A percentile compares a stretch with the other conserved stretches of the same genome.
phyloP scores from a whole-genome alignment of 2,888 invertebrate genomes.

The Andrena marginata region DNA sequence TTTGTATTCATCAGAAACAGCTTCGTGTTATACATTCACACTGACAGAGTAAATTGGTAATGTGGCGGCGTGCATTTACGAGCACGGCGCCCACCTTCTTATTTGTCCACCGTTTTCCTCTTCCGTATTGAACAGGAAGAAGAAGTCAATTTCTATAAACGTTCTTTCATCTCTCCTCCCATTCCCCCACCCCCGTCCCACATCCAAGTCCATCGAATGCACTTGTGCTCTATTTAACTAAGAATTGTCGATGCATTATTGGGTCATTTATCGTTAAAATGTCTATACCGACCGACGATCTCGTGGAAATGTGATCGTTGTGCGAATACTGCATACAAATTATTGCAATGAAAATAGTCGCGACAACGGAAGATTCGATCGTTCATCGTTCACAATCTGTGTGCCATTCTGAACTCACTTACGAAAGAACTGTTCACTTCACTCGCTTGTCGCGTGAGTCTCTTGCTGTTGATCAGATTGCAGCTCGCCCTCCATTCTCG shows the following conservation, averaged over 20 bases:
- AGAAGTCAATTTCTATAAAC: slow-evolving; percentile 55
- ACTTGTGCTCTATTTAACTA: slow-evolving; percentile 61
- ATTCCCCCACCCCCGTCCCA: neutral
- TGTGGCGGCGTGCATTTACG: slow-evolving; percentile 46
- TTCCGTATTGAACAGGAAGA: slow-evolving; percentile 46
- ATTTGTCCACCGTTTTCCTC: slow-evolving; percentile 46
- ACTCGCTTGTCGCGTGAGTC: slow-evolving; percentile 73
- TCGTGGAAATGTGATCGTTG: slow-evolving; percentile 58
- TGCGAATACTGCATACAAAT: slow-evolving; percentile 61
- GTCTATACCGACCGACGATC: slow-evolving; percentile 39
- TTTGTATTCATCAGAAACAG: slow-evolving; percentile 61
- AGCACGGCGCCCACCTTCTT: slow-evolving; percentile 26
- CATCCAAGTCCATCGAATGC: slow-evolving; percentile 55
- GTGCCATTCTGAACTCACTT: slow-evolving; percentile 37
- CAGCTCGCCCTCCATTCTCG: slow-evolving; percentile 86
- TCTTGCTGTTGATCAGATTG: slow-evolving; percentile 86
- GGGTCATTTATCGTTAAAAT: slow-evolving; percentile 44
- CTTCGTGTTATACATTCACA: slow-evolving; percentile 65
- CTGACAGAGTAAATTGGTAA: slow-evolving; percentile 61
- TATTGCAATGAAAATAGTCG: slow-evolving; percentile 58
- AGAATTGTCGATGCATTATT: slow-evolving; percentile 38
- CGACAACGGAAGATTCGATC: slow-evolving; percentile 55
- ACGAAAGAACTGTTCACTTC: slow-evolving; percentile 60
- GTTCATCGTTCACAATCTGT: slow-evolving; percentile 34
- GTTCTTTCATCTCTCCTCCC: slow-evolving; percentile 25